phyloP scores from a whole-genome alignment of 2,888 invertebrate genomes.

The Helobdella robusta region DNA sequence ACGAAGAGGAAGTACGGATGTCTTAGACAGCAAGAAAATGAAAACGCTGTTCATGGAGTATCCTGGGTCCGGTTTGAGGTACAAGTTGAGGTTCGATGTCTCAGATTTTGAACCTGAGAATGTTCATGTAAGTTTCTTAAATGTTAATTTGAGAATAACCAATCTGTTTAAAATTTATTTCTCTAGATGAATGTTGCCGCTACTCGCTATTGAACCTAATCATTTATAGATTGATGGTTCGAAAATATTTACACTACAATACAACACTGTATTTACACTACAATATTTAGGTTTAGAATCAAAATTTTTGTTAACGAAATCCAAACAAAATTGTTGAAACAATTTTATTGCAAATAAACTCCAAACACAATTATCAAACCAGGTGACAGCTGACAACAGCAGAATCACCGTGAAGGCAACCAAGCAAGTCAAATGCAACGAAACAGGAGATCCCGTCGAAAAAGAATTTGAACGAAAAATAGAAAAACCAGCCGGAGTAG shows the following conservation, averaged over 20 bases:
- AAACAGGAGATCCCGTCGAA: conserved; percentile 20
- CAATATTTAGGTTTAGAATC: no score
- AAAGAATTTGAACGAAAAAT: conserved; percentile 32
- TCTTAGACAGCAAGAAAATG: conserved; percentile 34
- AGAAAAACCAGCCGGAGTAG: conserved; percentile 33
- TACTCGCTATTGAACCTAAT: no score
- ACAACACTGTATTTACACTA: no score
- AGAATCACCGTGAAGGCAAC: conserved; percentile 30
- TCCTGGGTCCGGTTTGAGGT: conserved; percentile 32
- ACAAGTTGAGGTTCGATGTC: conserved; percentile 34
- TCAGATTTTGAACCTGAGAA: conserved; percentile 28
- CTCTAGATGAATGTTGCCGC: no score
- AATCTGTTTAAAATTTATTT: no score
- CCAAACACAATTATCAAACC: no score
- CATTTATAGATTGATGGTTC: no score
- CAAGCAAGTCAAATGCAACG: conserved; percentile 21
- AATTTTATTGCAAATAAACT: no score
- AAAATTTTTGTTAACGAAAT: no score
- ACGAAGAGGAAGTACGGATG: conserved; percentile 35
- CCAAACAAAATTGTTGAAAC: no score
- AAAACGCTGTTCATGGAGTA: conserved; percentile 35
- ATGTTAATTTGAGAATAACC: background rate
- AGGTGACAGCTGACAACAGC: conserved; percentile 32
- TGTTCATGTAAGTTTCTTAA: conserved; percentile 21
- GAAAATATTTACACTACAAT: no score